Base-by-base conservation (phyloP, 92 coral and sea anemone genomes). In the Hydrozoanthus gracilis region DNA sequence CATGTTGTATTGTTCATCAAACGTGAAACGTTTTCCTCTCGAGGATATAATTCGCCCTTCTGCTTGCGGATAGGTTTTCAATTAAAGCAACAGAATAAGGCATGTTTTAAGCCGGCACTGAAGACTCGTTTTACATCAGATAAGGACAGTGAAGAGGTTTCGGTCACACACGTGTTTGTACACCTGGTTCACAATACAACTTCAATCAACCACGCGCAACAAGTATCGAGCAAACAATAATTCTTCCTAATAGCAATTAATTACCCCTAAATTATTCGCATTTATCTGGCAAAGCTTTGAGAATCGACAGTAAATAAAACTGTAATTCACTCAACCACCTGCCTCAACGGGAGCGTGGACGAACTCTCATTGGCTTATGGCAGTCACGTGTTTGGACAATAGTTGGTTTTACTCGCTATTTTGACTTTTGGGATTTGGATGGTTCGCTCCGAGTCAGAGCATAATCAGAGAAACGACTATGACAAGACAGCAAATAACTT, bases 161-260 rank as follows among this genome's bases (percentile, higher is more conserved):
- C 79, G 9, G 45, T 71, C 73, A 5, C 18, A 89, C 96, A 93
- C 96, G 96, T 93, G 96, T 84, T 83, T 6, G 12, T 84, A 87
- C 98, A 95, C 95, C 93, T 95, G 98, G 95, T 76, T 61, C 87
- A 95, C 98, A 95, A 95, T 92, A 18, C 91, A 48, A 44, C 82
- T 77, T 87, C 92, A 73, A 39, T 76, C 77, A 79, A 92, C 95
- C 98, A 95, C 98, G 98, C 95, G 98, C 87, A 87, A 82, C 88
- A 78, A 83, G 91, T 92, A 83, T 92, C 89, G 82, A 78, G 80
- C 87, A 92, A 89, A 92, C 95, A 92, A 92, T 87, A 89, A 87
- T 79, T 82, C 61, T 79, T 82, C 61, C 90, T 88, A 95, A 95
- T 91, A 95, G 93, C 92, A 82, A 92, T 89, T 95, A 95, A 95